Conservation (phyloP, 2,888 invertebrate genomes). For the Pseudoips prasinana region DNA sequence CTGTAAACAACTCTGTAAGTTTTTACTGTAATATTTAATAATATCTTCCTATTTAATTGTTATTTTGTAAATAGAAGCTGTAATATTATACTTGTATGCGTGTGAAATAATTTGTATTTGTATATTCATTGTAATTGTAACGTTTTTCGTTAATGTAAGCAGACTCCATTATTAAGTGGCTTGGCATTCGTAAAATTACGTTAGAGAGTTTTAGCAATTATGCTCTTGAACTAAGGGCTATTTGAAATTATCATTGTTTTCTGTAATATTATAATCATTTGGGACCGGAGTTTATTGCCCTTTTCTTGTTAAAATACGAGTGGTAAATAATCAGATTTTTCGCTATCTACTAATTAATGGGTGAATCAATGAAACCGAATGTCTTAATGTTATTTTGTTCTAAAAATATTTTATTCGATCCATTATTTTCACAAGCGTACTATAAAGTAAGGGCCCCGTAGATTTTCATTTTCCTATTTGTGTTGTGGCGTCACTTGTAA, state of each 20-base stretch:
- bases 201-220: conserved; percentile 8
- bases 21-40: conserved; percentile 32
- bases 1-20: conserved; percentile 76
- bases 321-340: no score
- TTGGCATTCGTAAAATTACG: conserved; percentile 39
- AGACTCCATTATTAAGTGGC: conserved; percentile 64
- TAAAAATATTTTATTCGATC: no score
- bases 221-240: conserved; percentile 3
- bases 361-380: no score
- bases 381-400: no score
- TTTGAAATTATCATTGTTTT: background rate
- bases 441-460: no score
- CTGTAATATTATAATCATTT: background rate
- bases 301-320: no score
- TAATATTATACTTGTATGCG: background rate
- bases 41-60: background rate
- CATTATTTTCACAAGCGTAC: background rate
- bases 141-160: conserved; percentile 43
- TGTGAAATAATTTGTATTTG: background rate
- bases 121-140: conserved; percentile 4
- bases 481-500: conserved; percentile 14
- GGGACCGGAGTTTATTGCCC: no score
- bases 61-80: background rate
- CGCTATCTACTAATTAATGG: no score
- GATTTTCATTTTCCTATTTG: background rate